Percentiles rank a stretch among this genome's conserved stretches.
Conservation (phyloP, 1,140 invertebrate genomes). For the Dufourea novaeangliae region DNA sequence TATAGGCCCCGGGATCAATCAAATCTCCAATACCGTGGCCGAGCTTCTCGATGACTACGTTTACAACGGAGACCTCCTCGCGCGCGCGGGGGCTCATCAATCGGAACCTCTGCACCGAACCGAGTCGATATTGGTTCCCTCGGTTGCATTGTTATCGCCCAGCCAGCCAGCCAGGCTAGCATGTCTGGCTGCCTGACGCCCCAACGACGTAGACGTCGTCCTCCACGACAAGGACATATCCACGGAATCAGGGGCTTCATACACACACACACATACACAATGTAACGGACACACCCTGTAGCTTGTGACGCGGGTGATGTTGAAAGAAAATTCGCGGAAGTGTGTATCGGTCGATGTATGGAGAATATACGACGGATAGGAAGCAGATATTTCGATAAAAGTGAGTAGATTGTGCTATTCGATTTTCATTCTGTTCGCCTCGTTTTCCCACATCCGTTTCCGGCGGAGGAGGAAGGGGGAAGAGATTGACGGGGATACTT, state of each 20-base stretch:
- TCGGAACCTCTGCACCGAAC: constrained; percentile 60
- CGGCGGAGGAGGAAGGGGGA: too few relatives aligned
- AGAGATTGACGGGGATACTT: constrained; percentile 21
- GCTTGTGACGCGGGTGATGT: constrained; percentile 32
- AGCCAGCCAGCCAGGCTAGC: constrained; percentile 35
- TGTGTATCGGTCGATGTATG: neutral
- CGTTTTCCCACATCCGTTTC: constrained; percentile 10
- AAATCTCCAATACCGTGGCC: constrained; percentile 70
- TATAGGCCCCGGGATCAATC: constrained; percentile 70
- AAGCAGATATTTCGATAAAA: constrained; percentile 52
- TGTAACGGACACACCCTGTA: too few relatives aligned
- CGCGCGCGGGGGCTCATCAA: constrained; percentile 72
- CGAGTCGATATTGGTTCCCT: constrained; percentile 68
- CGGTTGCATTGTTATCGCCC: constrained; percentile 65
- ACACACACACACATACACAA: too few relatives aligned
- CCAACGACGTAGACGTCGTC: constrained; percentile 9
- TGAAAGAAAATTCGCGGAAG: constrained; percentile 55
- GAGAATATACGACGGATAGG: constrained; percentile 2
- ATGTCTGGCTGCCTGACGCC: too few relatives aligned
- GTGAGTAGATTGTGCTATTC: constrained; percentile 26
- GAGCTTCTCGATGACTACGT: constrained; percentile 68
- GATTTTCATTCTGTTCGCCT: constrained; percentile 15
- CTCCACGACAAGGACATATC: neutral
- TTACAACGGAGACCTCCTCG: constrained; percentile 70
- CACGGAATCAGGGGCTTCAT: too few relatives aligned